Conservation (phyloP, 1,140 invertebrate genomes). For the Akabosia matsudoensis region DNA sequence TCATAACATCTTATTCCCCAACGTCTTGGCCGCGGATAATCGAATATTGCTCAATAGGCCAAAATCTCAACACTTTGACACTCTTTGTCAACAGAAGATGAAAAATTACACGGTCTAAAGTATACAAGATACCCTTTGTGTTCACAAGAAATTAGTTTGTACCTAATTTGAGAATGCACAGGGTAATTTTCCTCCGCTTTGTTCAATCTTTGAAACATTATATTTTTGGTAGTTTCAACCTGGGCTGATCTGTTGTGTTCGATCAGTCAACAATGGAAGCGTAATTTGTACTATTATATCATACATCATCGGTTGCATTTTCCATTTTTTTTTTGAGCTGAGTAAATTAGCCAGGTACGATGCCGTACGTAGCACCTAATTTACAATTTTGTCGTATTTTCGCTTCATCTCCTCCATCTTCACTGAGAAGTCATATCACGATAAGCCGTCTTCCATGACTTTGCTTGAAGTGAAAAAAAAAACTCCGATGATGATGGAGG, state of each 20-base stretch:
- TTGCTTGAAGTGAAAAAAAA: no score
- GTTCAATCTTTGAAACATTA: no score
- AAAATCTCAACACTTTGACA: neutral
- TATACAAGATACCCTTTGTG: neutral
- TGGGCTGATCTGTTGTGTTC: no score
- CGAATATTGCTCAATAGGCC: conserved; percentile 5
- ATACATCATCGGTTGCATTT: neutral
- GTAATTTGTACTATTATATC: no score
- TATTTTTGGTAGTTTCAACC: no score
- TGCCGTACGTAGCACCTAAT: neutral
- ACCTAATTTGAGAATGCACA: no score
- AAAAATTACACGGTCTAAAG: neutral
- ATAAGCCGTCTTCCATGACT: no score
- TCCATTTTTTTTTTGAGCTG: neutral
- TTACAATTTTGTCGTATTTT: neutral
- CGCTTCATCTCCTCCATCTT: conserved; percentile 9
- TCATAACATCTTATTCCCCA: neutral
- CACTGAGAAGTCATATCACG: neutral
- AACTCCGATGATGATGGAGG: no score
- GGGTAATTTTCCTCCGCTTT: no score
- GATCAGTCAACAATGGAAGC: no score
- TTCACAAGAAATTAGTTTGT: no score
- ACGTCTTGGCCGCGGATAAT: neutral
- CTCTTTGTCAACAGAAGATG: neutral
- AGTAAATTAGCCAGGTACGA: neutral